A percentile compares a stretch with the other conserved stretches of the same genome.
Evolutionary conservation across 1,140 invertebrate genomes (phyloP).

Genomic region (Metopolophium dirhodum): DNA sequence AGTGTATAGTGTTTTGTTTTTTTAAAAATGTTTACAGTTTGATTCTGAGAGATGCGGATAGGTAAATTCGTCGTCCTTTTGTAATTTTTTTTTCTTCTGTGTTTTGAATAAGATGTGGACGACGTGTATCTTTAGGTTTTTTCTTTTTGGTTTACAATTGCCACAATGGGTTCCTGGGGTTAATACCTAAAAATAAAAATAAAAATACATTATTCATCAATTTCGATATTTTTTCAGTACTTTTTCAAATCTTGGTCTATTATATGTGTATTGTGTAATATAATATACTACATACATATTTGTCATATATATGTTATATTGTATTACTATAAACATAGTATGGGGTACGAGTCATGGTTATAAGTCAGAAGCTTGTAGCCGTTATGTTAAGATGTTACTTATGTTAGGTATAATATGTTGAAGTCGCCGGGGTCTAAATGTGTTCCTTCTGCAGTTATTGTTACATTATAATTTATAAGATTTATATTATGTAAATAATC

Average conservation of each 20-base stretch:
- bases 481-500: not conserved
- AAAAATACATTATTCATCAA: not conserved
- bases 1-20: not conserved
- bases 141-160: conserved; percentile 28
- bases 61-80: not conserved
- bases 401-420: not conserved
- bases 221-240: too few species aligned
- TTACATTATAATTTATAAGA: not conserved
- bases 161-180: conserved; percentile 27
- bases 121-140: not conserved
- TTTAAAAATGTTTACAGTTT: not conserved
- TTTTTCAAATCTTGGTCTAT: not conserved
- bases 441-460: not conserved
- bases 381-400: not conserved
- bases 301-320: not conserved
- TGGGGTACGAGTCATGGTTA: not conserved
- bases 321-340: not conserved
- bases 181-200: conserved; percentile 16
- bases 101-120: not conserved
- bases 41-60: not conserved
- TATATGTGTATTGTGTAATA: not conserved
- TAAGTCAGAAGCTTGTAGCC: not conserved
- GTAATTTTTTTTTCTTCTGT: not conserved
- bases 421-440: not conserved
- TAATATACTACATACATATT: not conserved